Evolutionary conservation across 1,140 invertebrate species (phyloP).

Genomic region (Drosophila pachea): DNA sequence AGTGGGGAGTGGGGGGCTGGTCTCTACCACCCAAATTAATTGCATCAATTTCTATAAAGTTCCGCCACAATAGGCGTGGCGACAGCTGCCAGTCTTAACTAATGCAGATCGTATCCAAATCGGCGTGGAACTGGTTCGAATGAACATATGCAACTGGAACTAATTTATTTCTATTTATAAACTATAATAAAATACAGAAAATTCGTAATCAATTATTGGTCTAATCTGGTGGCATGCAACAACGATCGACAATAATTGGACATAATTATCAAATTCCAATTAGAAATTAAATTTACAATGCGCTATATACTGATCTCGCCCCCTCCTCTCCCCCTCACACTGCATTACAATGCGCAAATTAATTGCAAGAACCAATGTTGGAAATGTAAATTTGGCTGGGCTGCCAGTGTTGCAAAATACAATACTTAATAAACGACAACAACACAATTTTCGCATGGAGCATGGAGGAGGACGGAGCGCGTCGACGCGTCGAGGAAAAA

Average conservation of each 20-base stretch:
- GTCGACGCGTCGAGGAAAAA: conserved; percentile 23
- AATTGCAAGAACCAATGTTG: conserved; percentile 22
- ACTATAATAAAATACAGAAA: background rate
- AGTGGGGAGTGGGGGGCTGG: background rate
- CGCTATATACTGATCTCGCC: background rate
- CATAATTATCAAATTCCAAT: too few species aligned
- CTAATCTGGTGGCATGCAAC: too few species aligned
- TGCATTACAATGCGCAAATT: conserved; percentile 22
- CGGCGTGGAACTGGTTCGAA: conserved; percentile 15
- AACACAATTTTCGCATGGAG: conserved; percentile 14
- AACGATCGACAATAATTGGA: too few species aligned
- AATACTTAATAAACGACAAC: conserved; percentile 40
- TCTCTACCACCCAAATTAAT: conserved; percentile 38
- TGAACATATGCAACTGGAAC: background rate
- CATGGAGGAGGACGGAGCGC: too few species aligned
- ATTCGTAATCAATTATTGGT: too few species aligned
- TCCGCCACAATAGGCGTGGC: conserved; percentile 3
- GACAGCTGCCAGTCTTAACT: too few species aligned
- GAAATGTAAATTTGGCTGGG: conserved; percentile 23
- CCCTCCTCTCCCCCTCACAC: background rate
- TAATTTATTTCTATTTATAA: too few species aligned
- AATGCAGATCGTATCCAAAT: conserved; percentile 9
- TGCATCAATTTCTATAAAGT: conserved; percentile 44
- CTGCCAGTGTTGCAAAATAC: conserved; percentile 17
- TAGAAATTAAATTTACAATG: background rate